phyloP scores from a whole-genome alignment of 2,113 vertebrate species.

The Pica pica region DNA sequence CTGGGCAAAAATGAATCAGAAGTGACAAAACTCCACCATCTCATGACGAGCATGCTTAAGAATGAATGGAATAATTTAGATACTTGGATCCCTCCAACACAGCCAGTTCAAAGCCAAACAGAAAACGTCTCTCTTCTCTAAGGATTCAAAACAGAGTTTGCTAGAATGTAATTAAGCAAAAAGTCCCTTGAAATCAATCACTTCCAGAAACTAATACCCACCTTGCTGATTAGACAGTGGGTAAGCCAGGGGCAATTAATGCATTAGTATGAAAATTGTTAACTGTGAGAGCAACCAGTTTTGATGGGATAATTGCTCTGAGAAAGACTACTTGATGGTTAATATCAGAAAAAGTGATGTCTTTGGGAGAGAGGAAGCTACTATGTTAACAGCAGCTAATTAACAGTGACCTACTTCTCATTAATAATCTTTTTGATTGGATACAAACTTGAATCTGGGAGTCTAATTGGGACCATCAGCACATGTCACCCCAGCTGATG shows the following conservation, averaged over 20 bases:
- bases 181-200: slow-evolving; percentile 76
- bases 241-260: slow-evolving; percentile 64
- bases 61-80: slow-evolving; percentile 55
- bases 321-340: not conserved
- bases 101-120: slow-evolving; percentile 57
- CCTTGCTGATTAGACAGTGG: slow-evolving; percentile 65
- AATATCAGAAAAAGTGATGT: not conserved
- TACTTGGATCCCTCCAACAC: slow-evolving; percentile 28
- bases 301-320: slow-evolving; percentile 48
- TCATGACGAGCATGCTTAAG: not conserved
- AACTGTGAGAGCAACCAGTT: not conserved
- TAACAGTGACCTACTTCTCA: slow-evolving; percentile 44
- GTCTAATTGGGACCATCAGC: not conserved
- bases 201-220: slow-evolving; percentile 65
- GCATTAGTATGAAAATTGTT: slow-evolving; percentile 32
- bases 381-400: slow-evolving; percentile 22
- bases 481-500: not conserved
- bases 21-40: slow-evolving; percentile 21
- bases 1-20: slow-evolving; percentile 50
- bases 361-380: not conserved
- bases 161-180: slow-evolving; percentile 72
- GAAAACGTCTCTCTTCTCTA: slow-evolving; percentile 47
- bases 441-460: not conserved
- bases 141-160: slow-evolving; percentile 63
- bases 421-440: not conserved